A percentile compares a stretch with the other conserved stretches of the same genome.
Evolutionary conservation across 2,888 invertebrate genomes (phyloP).

Genomic region (Pristionchus entomophagus): DNA sequence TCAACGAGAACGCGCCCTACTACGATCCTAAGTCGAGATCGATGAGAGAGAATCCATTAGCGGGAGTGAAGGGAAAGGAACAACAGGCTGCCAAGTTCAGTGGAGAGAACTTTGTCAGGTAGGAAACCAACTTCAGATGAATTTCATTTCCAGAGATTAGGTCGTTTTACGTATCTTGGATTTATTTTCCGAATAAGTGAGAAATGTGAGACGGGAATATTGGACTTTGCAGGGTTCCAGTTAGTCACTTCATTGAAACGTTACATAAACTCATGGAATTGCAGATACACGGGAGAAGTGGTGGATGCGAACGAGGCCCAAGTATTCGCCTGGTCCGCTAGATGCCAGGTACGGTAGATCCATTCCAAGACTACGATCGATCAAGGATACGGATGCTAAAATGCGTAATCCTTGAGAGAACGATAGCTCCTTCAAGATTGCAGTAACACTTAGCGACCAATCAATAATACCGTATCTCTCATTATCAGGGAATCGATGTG

Average conservation of each 20-base stretch:
- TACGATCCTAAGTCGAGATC: slow-evolving; percentile 99
- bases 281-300: slow-evolving; percentile 92
- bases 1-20: slow-evolving; percentile 97
- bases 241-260: too few relatives aligned
- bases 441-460: too few relatives aligned
- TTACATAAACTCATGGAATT: too few relatives aligned
- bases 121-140: too few relatives aligned
- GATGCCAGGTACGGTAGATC: slow-evolving; percentile 59
- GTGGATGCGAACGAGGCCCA: slow-evolving; percentile 91
- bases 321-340: slow-evolving; percentile 76
- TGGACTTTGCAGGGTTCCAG: too few relatives aligned
- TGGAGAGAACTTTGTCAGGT: slow-evolving; percentile 91
- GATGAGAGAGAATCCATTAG: slow-evolving; percentile 96
- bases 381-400: too few relatives aligned
- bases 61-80: slow-evolving; percentile 76
- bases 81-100: slow-evolving; percentile 81
- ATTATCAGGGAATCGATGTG: slow-evolving; percentile 88
- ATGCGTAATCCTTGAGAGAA: too few relatives aligned
- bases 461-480: background rate
- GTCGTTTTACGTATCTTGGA: too few relatives aligned
- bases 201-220: too few relatives aligned
- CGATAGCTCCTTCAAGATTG: background rate
- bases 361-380: too few relatives aligned
- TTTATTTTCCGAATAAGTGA: too few relatives aligned
- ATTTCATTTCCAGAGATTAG: too few relatives aligned